These are phyloP conservation scores for Channa argus DNA, from an alignment of 2,113 vertebrate species.

Conservation along the genomic window DNA sequence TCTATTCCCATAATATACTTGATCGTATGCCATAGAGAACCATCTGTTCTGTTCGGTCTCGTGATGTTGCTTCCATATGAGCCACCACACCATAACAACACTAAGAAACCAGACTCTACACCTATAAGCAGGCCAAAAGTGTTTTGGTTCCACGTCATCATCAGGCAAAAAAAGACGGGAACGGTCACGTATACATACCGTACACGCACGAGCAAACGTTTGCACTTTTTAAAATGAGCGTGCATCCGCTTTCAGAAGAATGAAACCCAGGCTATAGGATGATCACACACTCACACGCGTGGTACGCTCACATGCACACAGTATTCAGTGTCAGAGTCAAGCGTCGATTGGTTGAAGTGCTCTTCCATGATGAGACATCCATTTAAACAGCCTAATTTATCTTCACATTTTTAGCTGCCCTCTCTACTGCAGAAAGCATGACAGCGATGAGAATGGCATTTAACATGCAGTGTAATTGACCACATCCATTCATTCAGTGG, in stretches of 20 bases:
- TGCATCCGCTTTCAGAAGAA: neutral
- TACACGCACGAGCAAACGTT: neutral
- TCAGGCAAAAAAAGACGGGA: neutral
- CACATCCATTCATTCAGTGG: slow-evolving; percentile 34
- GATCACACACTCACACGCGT: neutral
- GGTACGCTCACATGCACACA: neutral
- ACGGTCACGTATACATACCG: neutral
- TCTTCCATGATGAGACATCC: slow-evolving; percentile 40
- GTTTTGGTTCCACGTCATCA: slow-evolving; percentile 43
- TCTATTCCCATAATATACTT: slow-evolving; percentile 30
- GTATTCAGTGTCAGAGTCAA: slow-evolving; percentile 58
- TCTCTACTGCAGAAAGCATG: slow-evolving; percentile 19
- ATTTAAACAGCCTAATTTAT: slow-evolving; percentile 36
- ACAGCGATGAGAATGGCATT: slow-evolving; percentile 14
- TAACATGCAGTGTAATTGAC: slow-evolving; percentile 39
- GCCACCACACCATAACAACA: slow-evolving; percentile 32
- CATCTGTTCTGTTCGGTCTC: slow-evolving; percentile 64
- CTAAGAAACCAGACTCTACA: slow-evolving; percentile 14
- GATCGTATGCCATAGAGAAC: slow-evolving; percentile 48
- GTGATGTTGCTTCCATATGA: slow-evolving; percentile 26
- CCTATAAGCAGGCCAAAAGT: slow-evolving; percentile 31
- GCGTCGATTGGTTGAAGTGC: slow-evolving; percentile 57
- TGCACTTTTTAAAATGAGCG: neutral
- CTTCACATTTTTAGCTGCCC: neutral
- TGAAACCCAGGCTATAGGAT: neutral